Base-by-base conservation (phyloP, 2,797 vertebrate species). In the Discoglossus pictus region DNA sequence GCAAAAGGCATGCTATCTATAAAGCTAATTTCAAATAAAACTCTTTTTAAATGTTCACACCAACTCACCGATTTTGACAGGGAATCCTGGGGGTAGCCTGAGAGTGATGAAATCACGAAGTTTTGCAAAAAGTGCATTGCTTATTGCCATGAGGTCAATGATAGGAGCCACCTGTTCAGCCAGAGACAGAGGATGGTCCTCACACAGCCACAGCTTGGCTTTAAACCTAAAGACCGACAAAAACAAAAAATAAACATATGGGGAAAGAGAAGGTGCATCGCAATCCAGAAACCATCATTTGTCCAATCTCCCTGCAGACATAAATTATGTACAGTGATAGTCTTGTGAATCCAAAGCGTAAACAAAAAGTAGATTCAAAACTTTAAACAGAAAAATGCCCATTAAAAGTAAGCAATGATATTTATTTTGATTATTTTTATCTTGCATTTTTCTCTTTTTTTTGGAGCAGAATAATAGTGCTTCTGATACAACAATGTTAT, bases 91-190 rank as follows among this genome's bases (percentile, higher is more conserved):
- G 0, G 96, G 96, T 75, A 98, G 84, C 68, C 94, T 94, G 67
- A 98, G 86, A 4, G 88, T 96, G 83, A 98, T 98, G 84, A 98
- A 98, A 82, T 98, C 96, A 23, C 93, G 89, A 76, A 98, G 91
- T 76, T 98, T 98, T 71, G 96, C 96, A 24, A 98, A 98, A 64
- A 97, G 90, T 1, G 95, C 87, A 3, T 98, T 98, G 70, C 95
- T 97, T 84, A 97, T 94, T 21, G 96, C 96, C 96, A 98, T 98
- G 82, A 98, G 93, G 83, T 98, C 95, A 3, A 98, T 96, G 86
- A 98, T 98, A 61, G 96, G 96, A 61, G 91, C 93, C 73, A 98
- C 96, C 85, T 98, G 96, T 74, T 98, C 94, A 8, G 88, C 83
- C 82, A 98, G 89, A 53, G 96, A 98, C 76, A 98, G 88, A 21